Conservation (phyloP, 1,140 invertebrate genomes). For the Drosophila micromelanica region DNA sequence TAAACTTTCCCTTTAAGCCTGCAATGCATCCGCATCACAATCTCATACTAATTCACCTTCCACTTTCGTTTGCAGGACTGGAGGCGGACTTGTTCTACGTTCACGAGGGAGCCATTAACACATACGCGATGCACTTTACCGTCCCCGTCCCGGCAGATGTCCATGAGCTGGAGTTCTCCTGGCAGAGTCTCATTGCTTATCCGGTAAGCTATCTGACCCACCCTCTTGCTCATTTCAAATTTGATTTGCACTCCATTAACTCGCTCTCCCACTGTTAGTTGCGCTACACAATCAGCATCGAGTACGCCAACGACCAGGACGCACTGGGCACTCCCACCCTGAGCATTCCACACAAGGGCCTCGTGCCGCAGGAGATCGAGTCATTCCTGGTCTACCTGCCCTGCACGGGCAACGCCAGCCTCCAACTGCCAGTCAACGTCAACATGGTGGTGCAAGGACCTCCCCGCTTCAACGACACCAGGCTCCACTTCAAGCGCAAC, state of each 20-base stretch:
- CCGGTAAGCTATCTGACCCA: conserved; percentile 87
- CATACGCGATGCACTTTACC: conserved; percentile 94
- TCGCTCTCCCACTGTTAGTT: conserved; percentile 85
- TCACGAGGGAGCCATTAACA: conserved; percentile 93
- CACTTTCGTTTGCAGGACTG: conserved; percentile 87
- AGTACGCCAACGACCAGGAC: conserved; percentile 89
- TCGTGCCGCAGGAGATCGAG: conserved; percentile 90
- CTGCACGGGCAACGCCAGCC: conserved; percentile 88
- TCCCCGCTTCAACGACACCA: conserved; percentile 88
- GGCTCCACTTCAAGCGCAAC: conserved; percentile 92
- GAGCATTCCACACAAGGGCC: conserved; percentile 91
- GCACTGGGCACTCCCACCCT: conserved; percentile 92
- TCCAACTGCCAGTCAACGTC: conserved; percentile 90
- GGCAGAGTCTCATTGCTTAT: conserved; percentile 90
- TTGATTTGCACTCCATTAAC: conserved; percentile 68
- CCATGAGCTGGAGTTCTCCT: conserved; percentile 93
- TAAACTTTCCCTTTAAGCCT: conserved; percentile 69
- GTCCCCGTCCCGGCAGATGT: conserved; percentile 92
- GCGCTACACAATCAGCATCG: conserved; percentile 90
- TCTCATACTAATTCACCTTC: conserved; percentile 1
- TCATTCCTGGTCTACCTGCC: conserved; percentile 91
- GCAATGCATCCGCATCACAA: conserved; percentile 47
- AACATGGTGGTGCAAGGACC: conserved; percentile 91
- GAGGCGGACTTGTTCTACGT: conserved; percentile 93
- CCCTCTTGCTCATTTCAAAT: conserved; percentile 23